phyloP scores from a whole-genome alignment of 2,888 invertebrate species.

The Macropis europaea region DNA sequence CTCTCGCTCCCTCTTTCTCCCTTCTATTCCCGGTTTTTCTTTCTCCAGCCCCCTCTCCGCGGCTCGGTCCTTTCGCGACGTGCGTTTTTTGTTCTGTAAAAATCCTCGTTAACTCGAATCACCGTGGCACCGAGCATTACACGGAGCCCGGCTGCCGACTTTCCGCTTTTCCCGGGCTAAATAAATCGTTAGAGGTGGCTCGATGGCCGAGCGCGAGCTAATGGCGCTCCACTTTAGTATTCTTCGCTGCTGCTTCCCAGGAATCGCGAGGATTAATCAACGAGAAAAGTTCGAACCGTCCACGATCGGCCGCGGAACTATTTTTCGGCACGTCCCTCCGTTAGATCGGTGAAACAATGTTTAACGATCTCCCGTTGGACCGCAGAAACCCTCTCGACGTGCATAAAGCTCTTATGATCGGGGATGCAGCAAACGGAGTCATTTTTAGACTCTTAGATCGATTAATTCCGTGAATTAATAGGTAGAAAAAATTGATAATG shows the following conservation, averaged over 20 bases:
- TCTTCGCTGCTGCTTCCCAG: conserved; percentile 9
- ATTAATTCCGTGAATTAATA: too few relatives aligned
- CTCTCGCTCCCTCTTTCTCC: neutral
- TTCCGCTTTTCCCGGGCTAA: conserved; percentile 45
- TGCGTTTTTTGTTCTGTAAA: conserved; percentile 44
- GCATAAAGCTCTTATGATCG: too few relatives aligned
- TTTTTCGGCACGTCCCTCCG: too few relatives aligned
- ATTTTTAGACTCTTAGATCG: too few relatives aligned
- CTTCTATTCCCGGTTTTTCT: neutral
- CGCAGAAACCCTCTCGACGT: too few relatives aligned
- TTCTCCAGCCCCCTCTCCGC: conserved; percentile 8
- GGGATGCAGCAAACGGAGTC: too few relatives aligned
- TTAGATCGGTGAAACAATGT: too few relatives aligned
- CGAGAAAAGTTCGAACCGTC: too few relatives aligned
- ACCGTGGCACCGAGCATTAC: conserved; percentile 28
- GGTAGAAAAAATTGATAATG: too few relatives aligned
- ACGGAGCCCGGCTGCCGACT: conserved; percentile 23
- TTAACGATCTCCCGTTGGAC: too few relatives aligned
- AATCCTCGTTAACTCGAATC: conserved; percentile 57
- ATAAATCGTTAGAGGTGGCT: conserved; percentile 51
- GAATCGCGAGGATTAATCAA: conserved; percentile 15
- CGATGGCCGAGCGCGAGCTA: conserved; percentile 41
- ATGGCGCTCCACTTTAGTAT: conserved; percentile 48
- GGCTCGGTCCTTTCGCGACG: neutral
- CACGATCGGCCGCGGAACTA: too few relatives aligned